Percentiles rank a stretch among this genome's conserved stretches.
Conservation (phyloP, 1,140 invertebrate genomes). For the Rhopalosiphum maidis region DNA sequence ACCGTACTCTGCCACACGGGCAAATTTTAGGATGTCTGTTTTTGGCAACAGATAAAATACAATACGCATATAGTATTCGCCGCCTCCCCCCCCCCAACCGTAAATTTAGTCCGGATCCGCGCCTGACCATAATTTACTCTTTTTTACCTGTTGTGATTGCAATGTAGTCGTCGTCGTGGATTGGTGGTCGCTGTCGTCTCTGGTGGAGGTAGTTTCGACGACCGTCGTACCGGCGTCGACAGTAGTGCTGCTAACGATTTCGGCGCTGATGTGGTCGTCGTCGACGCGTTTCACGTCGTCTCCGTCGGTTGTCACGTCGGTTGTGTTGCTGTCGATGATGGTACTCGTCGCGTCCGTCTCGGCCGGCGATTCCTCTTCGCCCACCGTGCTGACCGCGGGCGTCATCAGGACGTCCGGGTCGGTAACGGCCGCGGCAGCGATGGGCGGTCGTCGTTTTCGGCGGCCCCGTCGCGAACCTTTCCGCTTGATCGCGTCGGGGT, state of each 20-base stretch:
- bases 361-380: not conserved
- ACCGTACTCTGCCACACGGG: no score
- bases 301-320: no score
- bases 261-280: not conserved
- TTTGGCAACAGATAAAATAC: no score
- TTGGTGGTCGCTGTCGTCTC: not conserved
- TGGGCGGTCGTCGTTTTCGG: not conserved
- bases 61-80: no score
- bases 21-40: no score
- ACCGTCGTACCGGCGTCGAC: not conserved
- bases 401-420: no score
- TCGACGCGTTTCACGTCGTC: not conserved
- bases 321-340: not conserved
- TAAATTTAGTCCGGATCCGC: no score
- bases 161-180: not conserved
- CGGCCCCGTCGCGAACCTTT: not conserved
- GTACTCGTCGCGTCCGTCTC: not conserved
- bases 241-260: not conserved
- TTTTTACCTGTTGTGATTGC: conserved; percentile 7
- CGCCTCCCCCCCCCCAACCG: no score
- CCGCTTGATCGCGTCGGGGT: not conserved
- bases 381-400: not conserved
- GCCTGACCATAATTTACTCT: no score
- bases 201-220: not conserved
- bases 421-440: no score